A percentile compares a stretch with the other conserved stretches of the same genome.
phyloP scores from a whole-genome alignment of 2,888 invertebrate species.

The Heliconius cydno region DNA sequence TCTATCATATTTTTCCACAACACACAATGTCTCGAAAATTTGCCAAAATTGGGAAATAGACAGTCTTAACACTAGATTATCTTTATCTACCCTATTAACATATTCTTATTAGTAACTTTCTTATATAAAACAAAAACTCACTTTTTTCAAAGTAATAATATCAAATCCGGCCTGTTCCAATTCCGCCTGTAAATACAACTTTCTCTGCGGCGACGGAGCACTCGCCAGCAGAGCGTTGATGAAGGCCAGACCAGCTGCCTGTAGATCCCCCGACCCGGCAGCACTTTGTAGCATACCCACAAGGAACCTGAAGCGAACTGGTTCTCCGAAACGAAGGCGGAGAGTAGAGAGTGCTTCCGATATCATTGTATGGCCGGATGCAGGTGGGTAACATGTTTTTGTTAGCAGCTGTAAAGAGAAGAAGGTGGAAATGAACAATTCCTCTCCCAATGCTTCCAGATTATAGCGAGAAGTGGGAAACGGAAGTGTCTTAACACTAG shows the following conservation, averaged over 20 bases:
- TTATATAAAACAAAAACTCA: constrained; percentile 49
- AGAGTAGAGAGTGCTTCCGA: constrained; percentile 96
- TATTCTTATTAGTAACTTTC: no score
- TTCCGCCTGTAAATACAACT: constrained; percentile 93
- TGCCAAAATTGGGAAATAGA: no score
- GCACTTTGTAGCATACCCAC: constrained; percentile 94
- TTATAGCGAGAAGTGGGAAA: not conserved
- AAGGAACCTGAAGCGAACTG: constrained; percentile 94
- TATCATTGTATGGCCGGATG: constrained; percentile 91
- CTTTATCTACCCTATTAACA: no score
- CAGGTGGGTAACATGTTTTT: constrained; percentile 89
- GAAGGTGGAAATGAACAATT: no score
- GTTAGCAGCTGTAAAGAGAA: constrained; percentile 87
- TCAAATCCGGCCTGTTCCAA: constrained; percentile 92
- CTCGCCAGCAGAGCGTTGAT: constrained; percentile 92
- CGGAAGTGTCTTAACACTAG: not conserved
- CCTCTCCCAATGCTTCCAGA: not conserved
- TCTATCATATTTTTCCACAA: no score
- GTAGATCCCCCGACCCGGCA: constrained; percentile 88
- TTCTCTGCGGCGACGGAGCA: constrained; percentile 88
- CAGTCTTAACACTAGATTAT: no score
- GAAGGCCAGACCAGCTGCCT: constrained; percentile 92
- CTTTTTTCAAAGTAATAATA: constrained; percentile 84
- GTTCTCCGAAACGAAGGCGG: constrained; percentile 94
- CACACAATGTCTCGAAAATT: no score